Percentiles rank a stretch among this genome's conserved stretches.
These are phyloP conservation scores for Ochotona curzoniae DNA, from an alignment of 2,113 vertebrate species.

Conservation along the genomic window DNA sequence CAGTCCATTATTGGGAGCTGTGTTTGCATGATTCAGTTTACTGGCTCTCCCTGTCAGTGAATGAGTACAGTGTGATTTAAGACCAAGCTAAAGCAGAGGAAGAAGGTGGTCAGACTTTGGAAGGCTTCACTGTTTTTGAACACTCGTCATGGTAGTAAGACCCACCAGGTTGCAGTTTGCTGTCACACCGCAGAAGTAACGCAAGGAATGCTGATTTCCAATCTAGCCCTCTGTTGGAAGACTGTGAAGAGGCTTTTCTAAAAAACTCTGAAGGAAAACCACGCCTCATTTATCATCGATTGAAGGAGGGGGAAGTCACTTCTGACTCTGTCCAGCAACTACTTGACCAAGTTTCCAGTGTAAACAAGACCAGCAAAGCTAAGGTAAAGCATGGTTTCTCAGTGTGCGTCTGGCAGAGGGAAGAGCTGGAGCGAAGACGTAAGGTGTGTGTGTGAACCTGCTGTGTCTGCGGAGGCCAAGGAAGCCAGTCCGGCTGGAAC, in stretches of 20 bases:
- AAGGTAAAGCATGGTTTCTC: conserved; percentile 87
- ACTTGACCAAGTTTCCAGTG: conserved; percentile 89
- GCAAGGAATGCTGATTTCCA: conserved; percentile 82
- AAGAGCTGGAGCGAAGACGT: not conserved
- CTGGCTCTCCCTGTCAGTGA: not conserved
- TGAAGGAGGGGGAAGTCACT: conserved; percentile 84
- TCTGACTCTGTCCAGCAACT: conserved; percentile 89
- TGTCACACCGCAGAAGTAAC: conserved; percentile 77
- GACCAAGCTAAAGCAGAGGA: not conserved
- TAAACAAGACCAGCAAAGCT: conserved; percentile 91
- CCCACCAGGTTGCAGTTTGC: conserved; percentile 69
- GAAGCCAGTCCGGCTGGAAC: not conserved
- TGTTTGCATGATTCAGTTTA: not conserved
- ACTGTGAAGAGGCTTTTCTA: conserved; percentile 96
- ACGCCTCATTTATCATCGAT: conserved; percentile 92
- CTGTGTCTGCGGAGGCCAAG: not conserved
- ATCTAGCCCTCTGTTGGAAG: conserved; percentile 91
- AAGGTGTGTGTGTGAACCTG: not conserved
- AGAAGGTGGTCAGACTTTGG: not conserved
- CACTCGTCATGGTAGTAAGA: conserved; percentile 72
- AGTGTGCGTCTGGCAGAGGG: not conserved
- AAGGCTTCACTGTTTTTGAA: conserved; percentile 47
- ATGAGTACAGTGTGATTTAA: not conserved
- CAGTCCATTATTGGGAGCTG: not conserved
- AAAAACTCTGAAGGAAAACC: conserved; percentile 94